Conservation (phyloP, 2,797 vertebrate genomes). For the Phrynocephalus vlangalii region DNA sequence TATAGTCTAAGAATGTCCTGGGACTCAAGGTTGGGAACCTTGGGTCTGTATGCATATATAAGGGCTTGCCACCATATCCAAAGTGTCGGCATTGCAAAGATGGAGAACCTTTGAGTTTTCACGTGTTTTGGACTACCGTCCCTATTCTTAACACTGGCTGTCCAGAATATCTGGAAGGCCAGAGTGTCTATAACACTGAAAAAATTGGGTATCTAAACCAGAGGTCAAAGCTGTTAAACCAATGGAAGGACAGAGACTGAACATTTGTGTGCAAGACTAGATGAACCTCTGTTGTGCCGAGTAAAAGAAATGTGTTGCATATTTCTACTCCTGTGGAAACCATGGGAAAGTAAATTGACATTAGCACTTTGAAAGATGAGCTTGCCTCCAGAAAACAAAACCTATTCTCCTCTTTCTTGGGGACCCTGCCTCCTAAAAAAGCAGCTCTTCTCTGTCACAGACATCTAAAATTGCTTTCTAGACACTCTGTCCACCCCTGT, state of each 20-base stretch:
- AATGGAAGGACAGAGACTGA: constrained; percentile 29
- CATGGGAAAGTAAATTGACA: constrained; percentile 5
- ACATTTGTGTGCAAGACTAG: constrained; percentile 43
- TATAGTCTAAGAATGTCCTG: no score
- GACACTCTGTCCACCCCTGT: background rate
- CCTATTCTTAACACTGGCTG: background rate
- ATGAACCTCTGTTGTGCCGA: constrained; percentile 51
- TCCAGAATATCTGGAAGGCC: background rate
- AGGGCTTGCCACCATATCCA: background rate
- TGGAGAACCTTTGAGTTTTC: background rate
- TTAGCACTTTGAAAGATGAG: constrained; percentile 18
- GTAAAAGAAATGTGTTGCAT: constrained; percentile 38
- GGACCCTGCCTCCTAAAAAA: constrained; percentile 6
- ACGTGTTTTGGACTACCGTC: background rate
- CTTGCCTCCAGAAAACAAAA: constrained; percentile 13
- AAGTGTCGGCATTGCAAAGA: constrained; percentile 16
- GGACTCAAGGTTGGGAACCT: no score
- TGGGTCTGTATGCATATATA: background rate
- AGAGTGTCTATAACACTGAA: background rate
- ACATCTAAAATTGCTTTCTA: constrained; percentile 11
- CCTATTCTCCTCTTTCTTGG: background rate
- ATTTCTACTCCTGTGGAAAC: constrained; percentile 43
- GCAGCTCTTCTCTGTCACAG: background rate
- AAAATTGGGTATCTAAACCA: constrained; percentile 12
- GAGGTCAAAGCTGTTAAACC: constrained; percentile 34